These are phyloP conservation scores for Stictocephala bisonia DNA, from an alignment of 2,888 invertebrate genomes.

Conservation along the genomic window DNA sequence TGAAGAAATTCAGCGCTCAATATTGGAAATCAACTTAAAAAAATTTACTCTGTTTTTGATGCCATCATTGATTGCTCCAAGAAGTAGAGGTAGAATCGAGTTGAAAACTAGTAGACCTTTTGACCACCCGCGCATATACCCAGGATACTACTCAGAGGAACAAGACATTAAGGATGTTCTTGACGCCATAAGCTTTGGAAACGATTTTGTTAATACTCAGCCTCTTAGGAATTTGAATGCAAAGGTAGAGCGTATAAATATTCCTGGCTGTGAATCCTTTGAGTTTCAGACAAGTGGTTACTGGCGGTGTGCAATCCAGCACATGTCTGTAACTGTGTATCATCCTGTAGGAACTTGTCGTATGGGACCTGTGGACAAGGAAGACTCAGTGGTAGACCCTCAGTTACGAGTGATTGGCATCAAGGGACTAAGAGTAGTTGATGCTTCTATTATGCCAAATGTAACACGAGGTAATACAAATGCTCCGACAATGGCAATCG, in stretches of 20 bases:
- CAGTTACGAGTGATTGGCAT: background rate
- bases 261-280: background rate
- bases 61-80: background rate
- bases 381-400: slow-evolving; percentile 2
- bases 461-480: slow-evolving; percentile 1
- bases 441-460: too few relatives aligned
- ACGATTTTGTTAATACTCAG: background rate
- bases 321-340: background rate
- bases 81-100: background rate
- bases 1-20: background rate
- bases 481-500: background rate
- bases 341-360: background rate
- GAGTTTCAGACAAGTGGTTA: background rate
- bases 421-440: slow-evolving; percentile 4
- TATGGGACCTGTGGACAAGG: too few relatives aligned
- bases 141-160: background rate
- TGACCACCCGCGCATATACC: background rate
- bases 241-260: background rate
- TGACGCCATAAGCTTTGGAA: background rate
- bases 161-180: background rate
- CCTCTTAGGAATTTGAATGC: background rate
- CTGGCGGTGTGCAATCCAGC: background rate
- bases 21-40: background rate
- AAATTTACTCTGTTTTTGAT: background rate
- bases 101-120: background rate